Evolutionary conservation across 1,140 invertebrate species (phyloP).

Genomic region (Pseudomyrmex sp.): DNA sequence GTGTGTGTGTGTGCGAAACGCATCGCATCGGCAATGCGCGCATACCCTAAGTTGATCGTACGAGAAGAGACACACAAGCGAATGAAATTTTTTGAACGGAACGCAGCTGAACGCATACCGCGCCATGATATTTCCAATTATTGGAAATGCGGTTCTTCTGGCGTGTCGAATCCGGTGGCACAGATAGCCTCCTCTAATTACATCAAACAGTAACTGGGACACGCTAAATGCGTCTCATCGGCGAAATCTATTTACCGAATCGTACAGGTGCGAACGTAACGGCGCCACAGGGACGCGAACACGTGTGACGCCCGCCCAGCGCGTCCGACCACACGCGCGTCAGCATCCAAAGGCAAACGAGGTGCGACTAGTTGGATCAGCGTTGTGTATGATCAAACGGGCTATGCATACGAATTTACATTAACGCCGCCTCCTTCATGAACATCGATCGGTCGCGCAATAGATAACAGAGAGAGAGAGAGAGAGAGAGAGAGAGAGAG

Average conservation of each 20-base stretch:
- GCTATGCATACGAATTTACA: constrained; percentile 49
- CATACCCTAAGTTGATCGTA: constrained; percentile 38
- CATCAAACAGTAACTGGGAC: constrained; percentile 72
- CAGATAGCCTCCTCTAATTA: constrained; percentile 69
- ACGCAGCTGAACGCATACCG: constrained; percentile 37
- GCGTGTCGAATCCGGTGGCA: constrained; percentile 9
- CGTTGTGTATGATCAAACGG: constrained; percentile 53
- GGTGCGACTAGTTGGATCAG: constrained; percentile 50
- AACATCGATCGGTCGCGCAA: constrained; percentile 39
- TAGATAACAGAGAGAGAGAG: not conserved
- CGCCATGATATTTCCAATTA: constrained; percentile 53
- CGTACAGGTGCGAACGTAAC: constrained; percentile 62
- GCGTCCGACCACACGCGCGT: constrained; percentile 32
- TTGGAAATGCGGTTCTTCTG: constrained; percentile 64
- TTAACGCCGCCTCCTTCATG: constrained; percentile 53
- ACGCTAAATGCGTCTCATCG: constrained; percentile 52
- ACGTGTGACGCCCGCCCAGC: not conserved
- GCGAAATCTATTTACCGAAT: constrained; percentile 37
- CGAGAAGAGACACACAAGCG: constrained; percentile 6
- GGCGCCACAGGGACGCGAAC: constrained; percentile 4
- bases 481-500: too few relatives aligned
- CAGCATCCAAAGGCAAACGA: constrained; percentile 58
- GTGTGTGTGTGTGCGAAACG: not conserved
- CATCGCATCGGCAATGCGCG: not conserved
- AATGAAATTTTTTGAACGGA: constrained; percentile 43